phyloP scores from a whole-genome alignment of 2,113 vertebrate genomes.

The Cavia porcellus region DNA sequence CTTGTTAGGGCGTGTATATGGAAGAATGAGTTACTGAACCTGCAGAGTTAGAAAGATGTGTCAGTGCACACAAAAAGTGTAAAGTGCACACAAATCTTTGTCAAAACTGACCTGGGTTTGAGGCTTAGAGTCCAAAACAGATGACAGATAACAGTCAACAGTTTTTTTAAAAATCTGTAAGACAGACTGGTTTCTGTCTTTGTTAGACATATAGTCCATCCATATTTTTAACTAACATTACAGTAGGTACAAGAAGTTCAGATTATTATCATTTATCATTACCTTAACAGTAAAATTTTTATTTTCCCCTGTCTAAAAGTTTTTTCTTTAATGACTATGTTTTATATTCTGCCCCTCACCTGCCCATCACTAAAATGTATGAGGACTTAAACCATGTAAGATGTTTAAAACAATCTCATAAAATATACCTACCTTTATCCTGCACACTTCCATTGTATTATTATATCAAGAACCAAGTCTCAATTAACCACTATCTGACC shows the following conservation, averaged over 20 bases:
- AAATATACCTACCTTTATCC: constrained; percentile 73
- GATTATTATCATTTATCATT: constrained; percentile 47
- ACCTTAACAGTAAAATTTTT: constrained; percentile 25
- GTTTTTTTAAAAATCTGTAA: constrained; percentile 51
- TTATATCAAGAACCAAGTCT: constrained; percentile 83
- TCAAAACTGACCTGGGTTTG: constrained; percentile 2
- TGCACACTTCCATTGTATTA: constrained; percentile 63
- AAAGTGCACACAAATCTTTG: constrained; percentile 40
- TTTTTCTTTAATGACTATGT: constrained; percentile 38
- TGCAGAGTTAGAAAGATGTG: constrained; percentile 41
- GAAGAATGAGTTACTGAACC: neutral
- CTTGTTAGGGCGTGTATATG: neutral
- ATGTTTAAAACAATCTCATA: constrained; percentile 70
- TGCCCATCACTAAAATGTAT: constrained; percentile 51
- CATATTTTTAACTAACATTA: constrained; percentile 49
- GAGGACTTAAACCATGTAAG: constrained; percentile 56
- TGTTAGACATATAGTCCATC: neutral
- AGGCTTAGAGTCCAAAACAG: neutral
- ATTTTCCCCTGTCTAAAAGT: constrained; percentile 30
- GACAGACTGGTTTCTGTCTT: constrained; percentile 56
- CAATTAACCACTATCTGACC: constrained; percentile 88
- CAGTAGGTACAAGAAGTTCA: constrained; percentile 5
- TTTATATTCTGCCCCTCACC: constrained; percentile 60
- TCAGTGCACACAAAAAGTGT: neutral
- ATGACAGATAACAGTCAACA: constrained; percentile 46